Percentiles rank a stretch among this genome's conserved stretches.
Evolutionary conservation across 2,113 vertebrate genomes (phyloP).

Genomic region (Rynchops niger): DNA sequence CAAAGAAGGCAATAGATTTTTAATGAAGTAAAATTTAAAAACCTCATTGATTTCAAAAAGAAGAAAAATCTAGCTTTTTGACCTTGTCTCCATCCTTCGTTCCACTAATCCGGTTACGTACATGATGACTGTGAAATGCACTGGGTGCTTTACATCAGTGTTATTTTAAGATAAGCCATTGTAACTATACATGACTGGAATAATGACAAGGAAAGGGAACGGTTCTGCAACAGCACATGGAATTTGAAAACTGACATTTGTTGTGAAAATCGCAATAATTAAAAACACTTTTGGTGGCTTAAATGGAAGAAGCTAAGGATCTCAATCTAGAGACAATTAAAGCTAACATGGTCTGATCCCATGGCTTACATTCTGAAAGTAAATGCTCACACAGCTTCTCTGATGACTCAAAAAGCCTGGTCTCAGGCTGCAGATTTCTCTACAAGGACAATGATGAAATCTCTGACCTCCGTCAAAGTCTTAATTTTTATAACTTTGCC

Average conservation of each 20-base stretch:
- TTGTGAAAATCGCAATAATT: background rate
- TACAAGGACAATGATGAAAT: background rate
- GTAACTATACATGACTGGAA: background rate
- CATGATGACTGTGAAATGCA: background rate
- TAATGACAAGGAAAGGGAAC: background rate
- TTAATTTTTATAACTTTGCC: background rate
- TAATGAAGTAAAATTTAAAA: slow-evolving; percentile 31
- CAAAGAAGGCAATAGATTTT: slow-evolving; percentile 12
- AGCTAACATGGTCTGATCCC: background rate
- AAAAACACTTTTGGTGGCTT: background rate
- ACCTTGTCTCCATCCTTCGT: slow-evolving; percentile 1
- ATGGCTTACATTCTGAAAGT: background rate
- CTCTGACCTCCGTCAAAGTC: background rate
- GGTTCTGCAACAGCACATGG: background rate
- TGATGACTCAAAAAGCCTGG: background rate
- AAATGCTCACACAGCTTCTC: background rate
- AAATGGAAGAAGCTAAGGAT: background rate
- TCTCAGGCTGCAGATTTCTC: background rate
- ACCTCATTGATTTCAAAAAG: slow-evolving; percentile 19
- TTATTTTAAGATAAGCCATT: slow-evolving; percentile 37
- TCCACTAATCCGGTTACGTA: background rate
- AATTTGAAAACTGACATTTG: background rate
- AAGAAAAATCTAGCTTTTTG: slow-evolving; percentile 36
- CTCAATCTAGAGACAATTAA: background rate
- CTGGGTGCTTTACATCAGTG: background rate